Percentiles rank a stretch among this genome's conserved stretches.
phyloP scores from a whole-genome alignment of 2,797 vertebrate species.

The Fringilla coelebs region DNA sequence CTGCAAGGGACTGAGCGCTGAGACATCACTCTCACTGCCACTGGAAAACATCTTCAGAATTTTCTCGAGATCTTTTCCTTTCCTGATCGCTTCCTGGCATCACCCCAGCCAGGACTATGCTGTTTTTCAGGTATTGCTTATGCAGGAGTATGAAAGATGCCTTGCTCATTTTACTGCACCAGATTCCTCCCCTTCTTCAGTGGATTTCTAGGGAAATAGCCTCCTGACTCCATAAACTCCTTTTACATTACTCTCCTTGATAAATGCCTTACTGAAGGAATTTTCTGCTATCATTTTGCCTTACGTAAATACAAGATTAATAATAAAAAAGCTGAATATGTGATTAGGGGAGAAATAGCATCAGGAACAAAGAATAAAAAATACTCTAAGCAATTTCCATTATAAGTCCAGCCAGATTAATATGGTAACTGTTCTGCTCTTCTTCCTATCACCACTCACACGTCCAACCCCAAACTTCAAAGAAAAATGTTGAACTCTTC shows the following conservation, averaged over 20 bases:
- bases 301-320: neutral
- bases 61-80: neutral
- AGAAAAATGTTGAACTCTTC: neutral
- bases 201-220: neutral
- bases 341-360: neutral
- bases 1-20: neutral
- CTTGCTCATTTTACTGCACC: neutral
- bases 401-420: neutral
- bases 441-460: neutral
- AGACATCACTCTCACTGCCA: neutral
- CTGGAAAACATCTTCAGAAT: neutral
- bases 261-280: neutral
- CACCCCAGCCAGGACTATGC: neutral
- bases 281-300: neutral
- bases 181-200: neutral
- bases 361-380: neutral
- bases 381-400: neutral
- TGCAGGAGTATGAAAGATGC: neutral
- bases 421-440: neutral
- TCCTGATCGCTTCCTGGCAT: neutral
- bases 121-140: neutral
- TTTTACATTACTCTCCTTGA: neutral
- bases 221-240: rapidly evolving
- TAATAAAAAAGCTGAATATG: neutral
- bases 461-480: neutral